phyloP scores from a whole-genome alignment of 2,888 invertebrate genomes.

The Mythimna ferrago region DNA sequence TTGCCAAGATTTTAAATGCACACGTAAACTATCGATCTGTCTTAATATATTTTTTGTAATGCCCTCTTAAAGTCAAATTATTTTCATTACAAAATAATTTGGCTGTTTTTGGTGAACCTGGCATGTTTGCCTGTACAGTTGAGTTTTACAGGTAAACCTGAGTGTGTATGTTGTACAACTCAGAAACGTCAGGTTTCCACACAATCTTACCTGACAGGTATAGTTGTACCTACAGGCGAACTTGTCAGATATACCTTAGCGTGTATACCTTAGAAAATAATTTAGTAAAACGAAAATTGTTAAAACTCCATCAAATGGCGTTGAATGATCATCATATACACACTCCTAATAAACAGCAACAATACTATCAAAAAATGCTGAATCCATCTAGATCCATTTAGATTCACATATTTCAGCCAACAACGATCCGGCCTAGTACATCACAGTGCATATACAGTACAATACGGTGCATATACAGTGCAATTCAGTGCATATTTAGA shows the following conservation, averaged over 20 bases:
- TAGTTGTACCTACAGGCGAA: too few species aligned
- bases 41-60: not conserved
- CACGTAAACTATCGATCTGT: not conserved
- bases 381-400: conserved; percentile 22
- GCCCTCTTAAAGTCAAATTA: too few species aligned
- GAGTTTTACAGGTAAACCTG: too few species aligned
- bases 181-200: too few species aligned
- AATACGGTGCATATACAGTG: conserved; percentile 21
- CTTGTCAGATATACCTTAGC: too few species aligned
- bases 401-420: conserved; percentile 30
- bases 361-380: conserved; percentile 1
- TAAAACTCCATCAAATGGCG: not conserved
- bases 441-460: conserved; percentile 9
- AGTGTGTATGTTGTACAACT: too few species aligned
- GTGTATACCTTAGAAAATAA: too few species aligned
- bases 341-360: not conserved
- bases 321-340: not conserved
- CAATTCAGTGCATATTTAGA: conserved; percentile 43
- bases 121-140: too few species aligned
- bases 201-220: too few species aligned
- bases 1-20: not conserved
- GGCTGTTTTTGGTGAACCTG: too few species aligned
- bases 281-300: too few species aligned
- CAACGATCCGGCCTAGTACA: conserved; percentile 3
- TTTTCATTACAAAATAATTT: too few species aligned